Percentiles rank a stretch among this genome's conserved stretches.
Evolutionary conservation across 1,140 invertebrate genomes (phyloP).

Genomic region (Drosophila insularis): DNA sequence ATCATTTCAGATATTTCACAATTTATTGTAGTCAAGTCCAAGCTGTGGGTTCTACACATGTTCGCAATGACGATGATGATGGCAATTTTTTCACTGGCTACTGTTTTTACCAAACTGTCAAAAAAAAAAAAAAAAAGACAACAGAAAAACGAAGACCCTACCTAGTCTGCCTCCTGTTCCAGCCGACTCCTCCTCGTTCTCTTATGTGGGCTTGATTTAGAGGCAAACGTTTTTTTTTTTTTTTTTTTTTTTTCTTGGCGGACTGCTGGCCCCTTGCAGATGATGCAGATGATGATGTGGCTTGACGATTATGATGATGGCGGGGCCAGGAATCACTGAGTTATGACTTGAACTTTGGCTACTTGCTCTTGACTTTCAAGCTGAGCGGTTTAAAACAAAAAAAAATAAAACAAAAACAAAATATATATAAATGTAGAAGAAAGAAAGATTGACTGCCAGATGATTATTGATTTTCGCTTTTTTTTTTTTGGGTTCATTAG

Average conservation of each 20-base stretch:
- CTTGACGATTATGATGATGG: slow-evolving; percentile 20
- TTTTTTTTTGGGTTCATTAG: slow-evolving; percentile 1
- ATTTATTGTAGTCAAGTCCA: slow-evolving; percentile 60
- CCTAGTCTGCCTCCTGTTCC: slow-evolving; percentile 13
- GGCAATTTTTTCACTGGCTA: slow-evolving; percentile 43
- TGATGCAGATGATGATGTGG: neutral
- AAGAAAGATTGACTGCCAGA: slow-evolving; percentile 1
- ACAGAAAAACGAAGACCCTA: slow-evolving; percentile 39
- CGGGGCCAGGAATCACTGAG: slow-evolving; percentile 39
- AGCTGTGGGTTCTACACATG: slow-evolving; percentile 63
- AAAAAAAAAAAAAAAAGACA: slow-evolving; percentile 29
- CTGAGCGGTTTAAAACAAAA: neutral
- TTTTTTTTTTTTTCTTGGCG: slow-evolving; percentile 22
- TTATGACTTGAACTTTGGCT: slow-evolving; percentile 72
- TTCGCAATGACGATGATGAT: slow-evolving; percentile 48
- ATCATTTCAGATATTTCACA: slow-evolving; percentile 62
- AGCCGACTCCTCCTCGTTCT: neutral
- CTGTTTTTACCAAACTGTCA: slow-evolving; percentile 71
- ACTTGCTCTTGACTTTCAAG: slow-evolving; percentile 50
- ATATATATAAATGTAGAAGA: neutral
- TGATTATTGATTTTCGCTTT: neutral
- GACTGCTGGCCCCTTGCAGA: slow-evolving; percentile 25
- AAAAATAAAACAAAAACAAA: neutral
- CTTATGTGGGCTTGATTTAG: slow-evolving; percentile 76
- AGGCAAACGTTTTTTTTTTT: slow-evolving; percentile 45